Evolutionary conservation across 2,797 vertebrate species (phyloP).

Genomic region (Clangula hyemalis): DNA sequence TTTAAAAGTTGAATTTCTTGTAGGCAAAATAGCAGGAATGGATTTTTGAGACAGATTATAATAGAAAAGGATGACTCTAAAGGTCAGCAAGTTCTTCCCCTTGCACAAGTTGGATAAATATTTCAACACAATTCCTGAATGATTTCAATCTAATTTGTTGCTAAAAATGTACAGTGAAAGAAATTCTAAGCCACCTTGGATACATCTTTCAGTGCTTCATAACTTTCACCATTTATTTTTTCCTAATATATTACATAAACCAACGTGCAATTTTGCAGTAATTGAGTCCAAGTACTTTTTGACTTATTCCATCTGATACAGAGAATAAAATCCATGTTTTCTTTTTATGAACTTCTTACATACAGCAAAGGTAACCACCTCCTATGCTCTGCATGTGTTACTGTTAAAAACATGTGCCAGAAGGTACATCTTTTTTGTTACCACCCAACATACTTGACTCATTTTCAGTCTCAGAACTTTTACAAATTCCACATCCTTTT

Average conservation of each 20-base stretch:
- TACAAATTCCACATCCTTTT: not conserved
- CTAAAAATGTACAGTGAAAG: conserved; percentile 40
- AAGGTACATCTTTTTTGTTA: not conserved
- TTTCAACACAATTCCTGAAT: conserved; percentile 29
- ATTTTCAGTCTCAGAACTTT: not conserved
- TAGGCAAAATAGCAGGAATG: conserved; percentile 31
- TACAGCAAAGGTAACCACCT: not conserved
- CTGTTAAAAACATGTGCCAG: not conserved
- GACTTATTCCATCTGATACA: not conserved
- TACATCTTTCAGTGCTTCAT: not conserved
- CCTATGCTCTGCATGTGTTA: not conserved
- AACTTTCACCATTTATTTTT: conserved; percentile 20
- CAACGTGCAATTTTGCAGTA: not conserved
- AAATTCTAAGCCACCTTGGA: conserved; percentile 31
- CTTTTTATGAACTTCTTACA: not conserved
- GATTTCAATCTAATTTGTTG: conserved; percentile 56
- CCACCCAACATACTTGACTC: not conserved
- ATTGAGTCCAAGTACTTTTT: conserved; percentile 16
- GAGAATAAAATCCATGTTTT: not conserved
- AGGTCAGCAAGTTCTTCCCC: conserved; percentile 54
- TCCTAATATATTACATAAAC: conserved; percentile 18
- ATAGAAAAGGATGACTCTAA: conserved; percentile 23
- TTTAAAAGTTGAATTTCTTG: conserved; percentile 8
- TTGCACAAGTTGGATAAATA: conserved; percentile 55
- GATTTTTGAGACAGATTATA: conserved; percentile 42